Evolutionary conservation across 2,797 vertebrate genomes (phyloP).

Genomic region (Peromyscus nudipes): DNA sequence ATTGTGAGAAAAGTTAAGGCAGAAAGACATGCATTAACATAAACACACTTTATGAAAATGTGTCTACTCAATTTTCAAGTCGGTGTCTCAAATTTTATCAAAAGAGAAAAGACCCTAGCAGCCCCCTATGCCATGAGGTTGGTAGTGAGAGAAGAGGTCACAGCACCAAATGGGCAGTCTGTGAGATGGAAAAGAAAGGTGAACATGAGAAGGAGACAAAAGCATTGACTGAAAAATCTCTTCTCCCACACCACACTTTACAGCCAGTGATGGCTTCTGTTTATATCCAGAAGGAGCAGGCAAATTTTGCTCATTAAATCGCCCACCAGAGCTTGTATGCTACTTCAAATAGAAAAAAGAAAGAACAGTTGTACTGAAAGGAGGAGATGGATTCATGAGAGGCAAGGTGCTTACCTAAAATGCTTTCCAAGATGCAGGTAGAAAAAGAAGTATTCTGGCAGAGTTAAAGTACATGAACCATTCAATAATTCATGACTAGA

Average conservation of each 20-base stretch:
- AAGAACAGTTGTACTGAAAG: conserved; percentile 48
- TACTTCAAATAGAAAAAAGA: neutral
- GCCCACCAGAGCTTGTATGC: neutral
- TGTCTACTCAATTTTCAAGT: neutral
- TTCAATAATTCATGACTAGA: conserved; percentile 59
- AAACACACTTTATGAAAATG: neutral
- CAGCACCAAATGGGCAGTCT: neutral
- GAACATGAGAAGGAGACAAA: neutral
- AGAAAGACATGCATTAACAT: neutral
- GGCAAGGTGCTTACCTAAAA: conserved; percentile 21
- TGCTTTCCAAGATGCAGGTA: conserved; percentile 17
- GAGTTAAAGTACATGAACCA: neutral
- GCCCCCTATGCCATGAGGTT: neutral
- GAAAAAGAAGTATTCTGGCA: neutral
- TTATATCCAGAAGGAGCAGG: conserved; percentile 44
- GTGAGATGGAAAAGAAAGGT: neutral
- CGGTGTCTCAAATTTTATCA: conserved; percentile 52
- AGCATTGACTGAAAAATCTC: neutral
- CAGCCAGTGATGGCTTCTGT: neutral
- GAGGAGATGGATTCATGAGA: neutral
- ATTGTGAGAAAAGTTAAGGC: neutral
- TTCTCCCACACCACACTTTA: neutral
- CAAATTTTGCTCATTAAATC: conserved; percentile 57
- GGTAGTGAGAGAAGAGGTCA: neutral
- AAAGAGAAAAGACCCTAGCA: neutral